Evolutionary conservation across 2,888 invertebrate genomes (phyloP), one percentile per base, ranked within the genome.

Genomic region (Rotaria socialis): DNA sequence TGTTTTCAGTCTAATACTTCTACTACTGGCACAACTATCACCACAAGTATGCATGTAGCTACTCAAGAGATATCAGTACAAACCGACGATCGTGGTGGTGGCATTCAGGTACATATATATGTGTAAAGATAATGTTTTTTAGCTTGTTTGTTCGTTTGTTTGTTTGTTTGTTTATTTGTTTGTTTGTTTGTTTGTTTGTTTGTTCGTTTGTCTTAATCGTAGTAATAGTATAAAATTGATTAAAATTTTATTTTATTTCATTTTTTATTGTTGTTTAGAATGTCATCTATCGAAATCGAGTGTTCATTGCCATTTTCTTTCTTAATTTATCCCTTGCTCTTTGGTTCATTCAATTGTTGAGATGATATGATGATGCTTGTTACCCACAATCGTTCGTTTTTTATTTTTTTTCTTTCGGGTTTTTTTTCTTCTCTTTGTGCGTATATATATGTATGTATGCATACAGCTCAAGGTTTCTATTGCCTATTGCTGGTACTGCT

Each of bases 341-440:
- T 50, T 86, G 86, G 86, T 86, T 86, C 84, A 58, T 86, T 50
- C 86, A 86, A 86, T 85, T 86, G 85, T 85, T 86, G 47, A 85
- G 85, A 84, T 86, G 80, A 58, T 19, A 43, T 85, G 19, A 80
- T 80, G 47, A 80, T 80, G 67, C 27, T 67, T 67, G 67, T 67
- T 67, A 67, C 67, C 67, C 67, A 67, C 35, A 35, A 16, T 27
- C 35, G 35, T 67, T 67, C 7, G 80, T 16, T 47, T n/a, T 41
- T 80, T 43, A 55, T 55, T 55, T 55, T 55, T 55, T 75, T 27
- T 27, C 24, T 8, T 47, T 24, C 8, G 7, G 19, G 22, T 1
- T 35, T 56, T 7, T 56, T 56, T 24, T 56, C 56, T 24, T 56
- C 56, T 67, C 27, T 67, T 4, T 27, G 35, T 67, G 67, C 67